These are phyloP conservation scores for Mus pahari DNA, from an alignment of 2,113 vertebrate species.

Conservation along the genomic window DNA sequence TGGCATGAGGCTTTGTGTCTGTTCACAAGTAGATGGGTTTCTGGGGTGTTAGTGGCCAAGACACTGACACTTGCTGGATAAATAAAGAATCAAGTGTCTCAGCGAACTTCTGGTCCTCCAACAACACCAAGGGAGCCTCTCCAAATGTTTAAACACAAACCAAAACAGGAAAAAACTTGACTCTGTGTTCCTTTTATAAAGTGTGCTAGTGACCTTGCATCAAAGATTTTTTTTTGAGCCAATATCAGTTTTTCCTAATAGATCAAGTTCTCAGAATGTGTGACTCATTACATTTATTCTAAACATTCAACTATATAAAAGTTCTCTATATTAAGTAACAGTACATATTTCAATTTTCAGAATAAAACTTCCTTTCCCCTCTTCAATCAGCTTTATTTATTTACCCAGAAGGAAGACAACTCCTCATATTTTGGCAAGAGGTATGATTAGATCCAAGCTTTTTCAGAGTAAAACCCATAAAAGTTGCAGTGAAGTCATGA, in stretches of 20 bases:
- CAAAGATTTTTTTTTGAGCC: not conserved
- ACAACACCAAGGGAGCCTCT: not conserved
- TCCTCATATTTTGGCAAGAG: not conserved
- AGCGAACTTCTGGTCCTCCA: not conserved
- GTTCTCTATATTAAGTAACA: not conserved
- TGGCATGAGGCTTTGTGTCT: not conserved
- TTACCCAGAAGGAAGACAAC: constrained; percentile 3
- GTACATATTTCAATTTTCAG: not conserved
- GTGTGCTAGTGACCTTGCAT: not conserved
- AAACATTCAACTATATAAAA: not conserved
- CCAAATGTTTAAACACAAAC: not conserved
- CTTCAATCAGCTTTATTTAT: not conserved
- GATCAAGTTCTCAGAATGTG: not conserved
- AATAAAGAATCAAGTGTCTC: not conserved
- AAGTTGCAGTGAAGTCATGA: constrained; percentile 24
- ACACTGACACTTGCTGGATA: not conserved
- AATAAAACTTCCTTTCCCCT: not conserved
- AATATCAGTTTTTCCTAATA: not conserved
- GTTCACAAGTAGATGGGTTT: not conserved
- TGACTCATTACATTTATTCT: not conserved
- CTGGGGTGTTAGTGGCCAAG: not conserved
- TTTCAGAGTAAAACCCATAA: not conserved
- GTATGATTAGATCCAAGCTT: constrained; percentile 18
- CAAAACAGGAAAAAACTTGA: not conserved
- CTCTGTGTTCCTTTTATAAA: not conserved